Base-by-base conservation (phyloP, 2,888 invertebrate species). In the Chymomyza caudatula region DNA sequence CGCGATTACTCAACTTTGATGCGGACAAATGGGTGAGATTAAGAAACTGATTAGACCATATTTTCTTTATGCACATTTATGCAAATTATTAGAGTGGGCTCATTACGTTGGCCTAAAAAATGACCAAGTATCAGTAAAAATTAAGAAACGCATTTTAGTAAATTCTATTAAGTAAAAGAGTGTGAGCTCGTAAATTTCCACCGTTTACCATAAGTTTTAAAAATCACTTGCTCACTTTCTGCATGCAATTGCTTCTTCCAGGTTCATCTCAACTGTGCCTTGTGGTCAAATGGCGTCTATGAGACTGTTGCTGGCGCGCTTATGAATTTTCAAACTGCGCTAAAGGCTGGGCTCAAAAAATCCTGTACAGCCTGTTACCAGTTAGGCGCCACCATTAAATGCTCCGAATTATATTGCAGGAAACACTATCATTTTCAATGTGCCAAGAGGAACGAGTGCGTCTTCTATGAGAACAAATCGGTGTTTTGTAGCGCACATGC, bases 261-360 rank as follows among this genome's bases (percentile, higher is more conserved):
- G 88, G 88, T 98, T 57, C 99, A 99, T 90, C 91, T 99, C 23
- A 99, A 99, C 90, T 99, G 99, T 91, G 99, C 98, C 2, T 92
- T 99, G 19, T 99, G 99, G 99, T 98, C 98, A 0, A 95, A 96
- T 76, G 97, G 98, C 66, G 98, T 98, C 0, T 99, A 98, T 88
- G 99, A 99, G 92, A 98, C 97, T 0, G 95, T 96, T 5, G 97
- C 96, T 87, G 99, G 99, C 0, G 98, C 97, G 0, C 91, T 99
- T 37, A 96, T 98, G 95, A 97, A 99, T 90, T 94, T 99, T 61
- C 97, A 98, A 85, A 93, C 93, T 44, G 98, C 99, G 0, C 91
- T 97, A 66, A 96, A 96, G 77, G 94, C 95, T 58, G 96, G 96
- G 49, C 91, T 95, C 17, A 94, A 94, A 63, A 92, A 95, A n/a